phyloP scores from a whole-genome alignment of 1,140 invertebrate species.

The Euura saliciscinereae region DNA sequence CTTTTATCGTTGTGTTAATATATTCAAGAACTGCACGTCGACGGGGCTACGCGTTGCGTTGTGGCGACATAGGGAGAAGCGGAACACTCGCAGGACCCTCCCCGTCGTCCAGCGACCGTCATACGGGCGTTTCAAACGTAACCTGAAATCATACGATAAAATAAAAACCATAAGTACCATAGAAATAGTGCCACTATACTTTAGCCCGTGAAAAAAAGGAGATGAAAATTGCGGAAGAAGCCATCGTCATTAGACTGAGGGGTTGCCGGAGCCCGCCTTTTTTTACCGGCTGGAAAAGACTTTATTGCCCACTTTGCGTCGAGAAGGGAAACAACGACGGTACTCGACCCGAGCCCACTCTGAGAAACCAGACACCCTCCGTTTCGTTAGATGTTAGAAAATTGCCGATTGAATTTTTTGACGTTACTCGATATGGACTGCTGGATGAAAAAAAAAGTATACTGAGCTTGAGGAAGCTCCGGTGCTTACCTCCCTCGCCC shows the following conservation, averaged over 20 bases:
- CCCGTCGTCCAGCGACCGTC: constrained; percentile 50
- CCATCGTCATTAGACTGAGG: too few relatives aligned
- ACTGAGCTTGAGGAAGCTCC: background rate
- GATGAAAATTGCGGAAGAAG: too few relatives aligned
- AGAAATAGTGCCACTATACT: too few relatives aligned
- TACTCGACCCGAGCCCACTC: background rate
- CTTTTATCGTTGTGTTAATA: background rate
- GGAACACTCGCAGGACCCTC: constrained; percentile 48
- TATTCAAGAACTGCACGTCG: constrained; percentile 6
- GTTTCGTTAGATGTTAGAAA: too few relatives aligned
- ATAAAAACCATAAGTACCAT: too few relatives aligned
- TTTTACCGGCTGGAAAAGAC: background rate
- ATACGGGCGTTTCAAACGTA: constrained; percentile 51
- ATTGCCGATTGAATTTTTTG: too few relatives aligned
- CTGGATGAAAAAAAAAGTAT: background rate
- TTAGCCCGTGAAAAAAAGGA: too few relatives aligned
- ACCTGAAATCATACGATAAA: constrained; percentile 28
- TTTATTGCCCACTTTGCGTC: background rate
- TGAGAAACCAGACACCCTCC: background rate
- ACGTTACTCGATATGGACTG: too few relatives aligned
- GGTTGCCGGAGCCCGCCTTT: background rate
- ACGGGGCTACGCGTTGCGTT: constrained; percentile 50
- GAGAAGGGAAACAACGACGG: background rate
- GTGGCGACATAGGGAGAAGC: constrained; percentile 44
- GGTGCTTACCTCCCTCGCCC: constrained; percentile 45